Conservation (phyloP, 2,113 vertebrate genomes). For the Turdus rufiventris region DNA sequence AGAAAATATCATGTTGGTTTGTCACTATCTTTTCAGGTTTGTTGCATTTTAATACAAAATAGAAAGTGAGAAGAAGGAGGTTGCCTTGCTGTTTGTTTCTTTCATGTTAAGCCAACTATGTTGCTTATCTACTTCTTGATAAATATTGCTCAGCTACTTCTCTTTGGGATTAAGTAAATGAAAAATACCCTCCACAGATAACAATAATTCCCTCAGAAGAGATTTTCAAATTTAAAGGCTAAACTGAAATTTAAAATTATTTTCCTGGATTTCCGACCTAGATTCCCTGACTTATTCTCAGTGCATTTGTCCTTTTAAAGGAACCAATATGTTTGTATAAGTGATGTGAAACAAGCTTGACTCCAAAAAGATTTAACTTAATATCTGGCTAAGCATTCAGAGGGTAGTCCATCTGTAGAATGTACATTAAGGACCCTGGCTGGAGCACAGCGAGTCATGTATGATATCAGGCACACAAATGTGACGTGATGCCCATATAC, state of each 20-base stretch:
- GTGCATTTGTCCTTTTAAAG: conserved; percentile 78
- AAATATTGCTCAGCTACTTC: not conserved
- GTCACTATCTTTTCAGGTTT: conserved; percentile 27
- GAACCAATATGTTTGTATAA: conserved; percentile 83
- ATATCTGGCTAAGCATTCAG: conserved; percentile 78
- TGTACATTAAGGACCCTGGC: conserved; percentile 75
- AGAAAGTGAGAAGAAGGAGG: conserved; percentile 4
- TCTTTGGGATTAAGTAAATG: conserved; percentile 10
- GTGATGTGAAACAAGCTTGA: conserved; percentile 83
- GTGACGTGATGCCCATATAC: conserved; percentile 88
- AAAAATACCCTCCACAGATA: not conserved
- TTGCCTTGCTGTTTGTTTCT: not conserved
- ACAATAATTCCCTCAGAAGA: conserved; percentile 45
- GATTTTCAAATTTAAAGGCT: conserved; percentile 41
- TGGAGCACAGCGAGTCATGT: conserved; percentile 75
- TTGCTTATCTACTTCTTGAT: not conserved
- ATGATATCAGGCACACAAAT: conserved; percentile 85
- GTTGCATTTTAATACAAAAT: conserved; percentile 31
- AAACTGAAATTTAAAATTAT: conserved; percentile 49
- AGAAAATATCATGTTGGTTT: not conserved
- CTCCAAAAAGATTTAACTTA: conserved; percentile 84
- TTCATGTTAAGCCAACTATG: not conserved
- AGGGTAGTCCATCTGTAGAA: conserved; percentile 72
- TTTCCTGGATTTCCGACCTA: conserved; percentile 60
- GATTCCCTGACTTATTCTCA: conserved; percentile 58